Conservation (phyloP, 2,113 vertebrate species). For the Rynchops niger region DNA sequence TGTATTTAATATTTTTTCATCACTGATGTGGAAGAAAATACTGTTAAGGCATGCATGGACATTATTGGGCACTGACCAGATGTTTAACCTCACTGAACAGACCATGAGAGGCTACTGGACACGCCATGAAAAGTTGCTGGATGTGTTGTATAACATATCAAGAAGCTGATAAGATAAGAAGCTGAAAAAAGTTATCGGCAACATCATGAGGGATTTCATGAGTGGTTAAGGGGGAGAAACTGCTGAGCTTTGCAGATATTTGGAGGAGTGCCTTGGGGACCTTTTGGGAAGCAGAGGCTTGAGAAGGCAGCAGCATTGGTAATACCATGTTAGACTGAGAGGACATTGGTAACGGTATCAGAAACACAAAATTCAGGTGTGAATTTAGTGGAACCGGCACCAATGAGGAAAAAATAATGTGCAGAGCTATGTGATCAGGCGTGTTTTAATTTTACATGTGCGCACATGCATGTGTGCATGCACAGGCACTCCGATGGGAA, state of each 20-base stretch:
- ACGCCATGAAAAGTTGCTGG: not conserved
- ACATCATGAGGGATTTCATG: not conserved
- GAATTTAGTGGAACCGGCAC: not conserved
- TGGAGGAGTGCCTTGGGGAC: not conserved
- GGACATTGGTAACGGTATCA: not conserved
- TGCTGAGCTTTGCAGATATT: not conserved
- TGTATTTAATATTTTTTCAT: not conserved
- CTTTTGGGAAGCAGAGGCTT: not conserved
- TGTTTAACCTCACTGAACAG: not conserved
- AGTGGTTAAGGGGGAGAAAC: not conserved
- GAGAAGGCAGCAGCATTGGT: not conserved
- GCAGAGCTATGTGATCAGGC: too few relatives aligned
- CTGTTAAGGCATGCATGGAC: not conserved
- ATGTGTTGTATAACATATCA: not conserved
- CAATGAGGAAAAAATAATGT: not conserved
- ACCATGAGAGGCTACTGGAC: not conserved
- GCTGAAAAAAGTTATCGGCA: not conserved
- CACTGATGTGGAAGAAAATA: not conserved
- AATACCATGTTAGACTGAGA: not conserved
- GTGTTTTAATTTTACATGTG: not conserved
- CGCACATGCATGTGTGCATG: too few relatives aligned
- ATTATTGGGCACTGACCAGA: not conserved
- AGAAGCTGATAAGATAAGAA: not conserved
- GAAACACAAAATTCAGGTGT: not conserved
- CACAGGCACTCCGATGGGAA: fast-evolving